phyloP scores from a whole-genome alignment of 2,797 vertebrate species.

The Eurystomus glaucurus region DNA sequence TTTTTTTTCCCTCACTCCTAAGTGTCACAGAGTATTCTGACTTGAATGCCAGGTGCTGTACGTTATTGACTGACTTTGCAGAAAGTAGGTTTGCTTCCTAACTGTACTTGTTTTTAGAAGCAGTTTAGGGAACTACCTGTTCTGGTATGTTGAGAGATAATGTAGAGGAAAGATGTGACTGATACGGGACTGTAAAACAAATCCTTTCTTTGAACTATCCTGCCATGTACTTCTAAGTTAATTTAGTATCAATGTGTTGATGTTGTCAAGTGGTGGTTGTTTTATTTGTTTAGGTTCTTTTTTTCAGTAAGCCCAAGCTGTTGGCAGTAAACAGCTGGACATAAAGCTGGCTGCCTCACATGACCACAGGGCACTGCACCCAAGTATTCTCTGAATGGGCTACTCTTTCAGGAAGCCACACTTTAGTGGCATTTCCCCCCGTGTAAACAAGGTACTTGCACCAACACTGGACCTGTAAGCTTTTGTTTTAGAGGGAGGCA shows the following conservation, averaged over 20 bases:
- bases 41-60: neutral
- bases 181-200: fast-evolving
- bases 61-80: neutral
- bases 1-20: neutral
- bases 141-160: neutral
- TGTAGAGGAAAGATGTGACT: neutral
- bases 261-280: neutral
- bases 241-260: neutral
- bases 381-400: neutral
- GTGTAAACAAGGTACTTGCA: fast-evolving
- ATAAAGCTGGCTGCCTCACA: neutral
- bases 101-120: neutral
- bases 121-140: neutral
- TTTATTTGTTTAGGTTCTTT: neutral
- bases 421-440: neutral
- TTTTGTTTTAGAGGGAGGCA: neutral
- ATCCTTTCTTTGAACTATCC: neutral
- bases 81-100: neutral
- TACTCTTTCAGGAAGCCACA: fast-evolving
- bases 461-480: neutral
- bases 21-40: neutral
- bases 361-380: neutral
- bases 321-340: neutral
- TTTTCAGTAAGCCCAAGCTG: neutral
- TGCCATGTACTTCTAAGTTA: neutral